Base-by-base conservation (phyloP, 2,888 invertebrate species). In the Andrena trimmerana region DNA sequence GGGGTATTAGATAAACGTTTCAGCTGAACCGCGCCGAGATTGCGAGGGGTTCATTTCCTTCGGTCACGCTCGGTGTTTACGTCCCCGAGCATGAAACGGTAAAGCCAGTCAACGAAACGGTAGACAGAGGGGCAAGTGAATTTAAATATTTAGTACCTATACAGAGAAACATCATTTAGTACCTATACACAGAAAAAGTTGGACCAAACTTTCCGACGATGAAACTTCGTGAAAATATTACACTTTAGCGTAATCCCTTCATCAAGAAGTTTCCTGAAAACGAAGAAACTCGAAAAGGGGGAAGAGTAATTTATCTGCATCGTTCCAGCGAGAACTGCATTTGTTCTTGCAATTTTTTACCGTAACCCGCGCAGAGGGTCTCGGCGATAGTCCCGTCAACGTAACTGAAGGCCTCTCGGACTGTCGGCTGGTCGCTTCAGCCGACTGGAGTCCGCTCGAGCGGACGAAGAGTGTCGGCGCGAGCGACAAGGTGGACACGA, bases 1-100 rank as follows among this genome's bases (percentile, higher is more conserved):
- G 62, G 86, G 83, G 83, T 80, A 89, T 90, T 89, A 89, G 90
- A 89, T 89, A 89, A 89, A 89, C 90, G 88, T 84, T 89, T 88
- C 86, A 74, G 77, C 78, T 67, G 36, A 73, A 82, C 78, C 87
- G 76, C 76, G 57, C 78, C 81, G 79, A 80, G 84, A 87, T 87
- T 89, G 81, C 83, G 63, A 77, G 60, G 78, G 68, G 70, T 83
- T 76, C 81, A 72, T 78, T 82, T 76, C 68, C 76, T 75, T 78
- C 73, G 77, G 70, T 76, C 83, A 84, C 76, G 82, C 83, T 80
- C 81, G 66, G 63, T 67, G 71, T 77, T 70, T 66, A 48, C 54
- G 48, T 72, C 76, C 72, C 73, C 52, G 59, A 31, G 81, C 54
- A 57, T 71, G 60, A 80, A 74, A 79, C 59, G 67, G 48, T 65